These are phyloP conservation scores for Myotis davidii DNA, from an alignment of 2,113 vertebrate genomes.

Conservation along the genomic window DNA sequence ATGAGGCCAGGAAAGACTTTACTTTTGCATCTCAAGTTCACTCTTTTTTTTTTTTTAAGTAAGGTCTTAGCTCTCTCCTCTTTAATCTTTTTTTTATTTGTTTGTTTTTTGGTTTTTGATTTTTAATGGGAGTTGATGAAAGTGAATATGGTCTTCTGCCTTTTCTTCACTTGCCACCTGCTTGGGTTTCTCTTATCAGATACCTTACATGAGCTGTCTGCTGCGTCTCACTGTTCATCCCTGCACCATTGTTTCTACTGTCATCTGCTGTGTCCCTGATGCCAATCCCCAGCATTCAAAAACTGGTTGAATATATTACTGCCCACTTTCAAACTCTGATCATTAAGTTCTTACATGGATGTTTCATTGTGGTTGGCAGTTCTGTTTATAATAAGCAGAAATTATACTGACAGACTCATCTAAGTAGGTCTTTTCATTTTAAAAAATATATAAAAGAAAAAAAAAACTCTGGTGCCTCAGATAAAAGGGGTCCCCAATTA, in stretches of 20 bases:
- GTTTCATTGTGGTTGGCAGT: conserved; percentile 52
- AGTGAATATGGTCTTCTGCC: not conserved
- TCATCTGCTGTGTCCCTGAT: conserved; percentile 32
- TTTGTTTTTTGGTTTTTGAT: not conserved
- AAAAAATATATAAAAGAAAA: conserved; percentile 53
- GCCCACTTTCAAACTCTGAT: conserved; percentile 38
- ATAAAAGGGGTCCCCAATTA: conserved; percentile 39
- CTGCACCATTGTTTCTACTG: conserved; percentile 26
- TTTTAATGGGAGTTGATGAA: not conserved
- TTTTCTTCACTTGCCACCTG: conserved; percentile 69
- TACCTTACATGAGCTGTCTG: conserved; percentile 38
- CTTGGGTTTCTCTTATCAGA: conserved; percentile 62
- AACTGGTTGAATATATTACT: conserved; percentile 48
- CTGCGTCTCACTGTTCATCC: conserved; percentile 25
- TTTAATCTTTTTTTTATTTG: conserved; percentile 3
- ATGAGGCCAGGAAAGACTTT: not conserved
- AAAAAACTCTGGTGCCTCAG: not conserved
- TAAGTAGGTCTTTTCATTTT: conserved; percentile 54
- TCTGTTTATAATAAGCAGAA: conserved; percentile 66
- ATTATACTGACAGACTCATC: conserved; percentile 67
- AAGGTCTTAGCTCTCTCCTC: not conserved
- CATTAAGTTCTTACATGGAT: conserved; percentile 60
- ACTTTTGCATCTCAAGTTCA: not conserved
- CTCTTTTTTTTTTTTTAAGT: not conserved
- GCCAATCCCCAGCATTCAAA: conserved; percentile 30